Conservation (phyloP, 2,888 invertebrate species). For the Caenorhabditis macrosperma region DNA sequence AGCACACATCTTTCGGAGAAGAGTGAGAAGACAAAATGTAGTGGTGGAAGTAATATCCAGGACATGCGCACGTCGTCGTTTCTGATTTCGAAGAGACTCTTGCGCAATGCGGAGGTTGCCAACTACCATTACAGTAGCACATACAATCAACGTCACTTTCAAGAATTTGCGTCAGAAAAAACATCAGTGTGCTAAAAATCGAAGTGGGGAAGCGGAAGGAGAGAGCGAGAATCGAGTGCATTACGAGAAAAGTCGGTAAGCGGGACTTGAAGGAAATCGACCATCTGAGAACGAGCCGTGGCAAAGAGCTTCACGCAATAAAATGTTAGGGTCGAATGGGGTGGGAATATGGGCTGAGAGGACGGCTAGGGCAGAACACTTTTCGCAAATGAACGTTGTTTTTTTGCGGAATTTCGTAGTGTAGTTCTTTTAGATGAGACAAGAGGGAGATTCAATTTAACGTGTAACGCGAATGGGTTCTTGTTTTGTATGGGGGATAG, state of each 20-base stretch:
- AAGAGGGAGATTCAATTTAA: neutral
- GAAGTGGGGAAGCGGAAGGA: neutral
- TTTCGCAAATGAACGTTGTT: slow-evolving; percentile 25
- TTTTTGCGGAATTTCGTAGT: neutral
- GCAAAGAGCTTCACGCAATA: slow-evolving; percentile 48
- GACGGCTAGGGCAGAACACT: slow-evolving; percentile 38
- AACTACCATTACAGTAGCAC: too few relatives aligned
- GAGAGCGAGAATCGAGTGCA: neutral
- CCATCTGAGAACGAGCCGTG: slow-evolving; percentile 50
- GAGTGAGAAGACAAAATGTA: neutral
- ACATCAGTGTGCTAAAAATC: too few relatives aligned
- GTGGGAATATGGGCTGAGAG: slow-evolving; percentile 49
- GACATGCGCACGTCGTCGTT: neutral
- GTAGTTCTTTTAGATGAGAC: slow-evolving; percentile 12
- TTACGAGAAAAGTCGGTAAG: neutral
- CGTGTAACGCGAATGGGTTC: too few relatives aligned
- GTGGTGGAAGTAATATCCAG: slow-evolving; percentile 2
- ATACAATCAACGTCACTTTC: too few relatives aligned
- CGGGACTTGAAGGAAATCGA: slow-evolving; percentile 9
- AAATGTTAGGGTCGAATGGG: slow-evolving; percentile 41
- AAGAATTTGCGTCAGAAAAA: too few relatives aligned
- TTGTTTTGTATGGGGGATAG: too few relatives aligned
- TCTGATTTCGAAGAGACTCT: neutral
- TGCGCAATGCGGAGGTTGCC: neutral
- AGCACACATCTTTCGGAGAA: neutral